phyloP scores from a whole-genome alignment of 2,888 invertebrate genomes.

The Eilema griseolum region DNA sequence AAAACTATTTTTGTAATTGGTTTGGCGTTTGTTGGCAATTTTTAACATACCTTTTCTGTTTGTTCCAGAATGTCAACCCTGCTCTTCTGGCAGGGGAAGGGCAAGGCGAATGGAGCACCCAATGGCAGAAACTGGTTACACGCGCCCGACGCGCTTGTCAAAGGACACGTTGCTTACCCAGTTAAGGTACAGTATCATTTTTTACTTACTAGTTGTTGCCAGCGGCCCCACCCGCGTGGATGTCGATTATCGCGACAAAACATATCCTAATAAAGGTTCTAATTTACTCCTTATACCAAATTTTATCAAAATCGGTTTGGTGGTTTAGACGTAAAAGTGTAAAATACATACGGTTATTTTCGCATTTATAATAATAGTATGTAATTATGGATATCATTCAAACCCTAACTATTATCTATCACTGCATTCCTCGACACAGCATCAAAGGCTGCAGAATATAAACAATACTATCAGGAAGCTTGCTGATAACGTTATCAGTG shows the following conservation, averaged over 20 bases:
- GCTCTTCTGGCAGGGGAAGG: conserved; percentile 89
- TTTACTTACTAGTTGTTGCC: no score
- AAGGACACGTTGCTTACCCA: conserved; percentile 98
- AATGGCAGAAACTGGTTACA: conserved; percentile 93
- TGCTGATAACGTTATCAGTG: conserved; percentile 23
- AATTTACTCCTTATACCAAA: no score
- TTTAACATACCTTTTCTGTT: conserved; percentile 27
- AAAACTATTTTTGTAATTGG: no score
- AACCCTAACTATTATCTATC: neutral
- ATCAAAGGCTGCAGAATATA: conserved; percentile 7
- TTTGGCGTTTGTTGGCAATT: neutral
- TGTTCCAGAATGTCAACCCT: conserved; percentile 88
- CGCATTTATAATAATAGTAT: no score
- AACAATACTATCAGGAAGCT: conserved; percentile 23
- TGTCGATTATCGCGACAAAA: no score
- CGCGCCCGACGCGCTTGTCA: conserved; percentile 96
- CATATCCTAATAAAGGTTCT: no score
- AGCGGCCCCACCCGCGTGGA: no score
- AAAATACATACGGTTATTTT: no score
- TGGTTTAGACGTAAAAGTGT: no score
- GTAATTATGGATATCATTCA: neutral
- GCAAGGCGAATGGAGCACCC: conserved; percentile 80
- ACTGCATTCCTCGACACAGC: neutral
- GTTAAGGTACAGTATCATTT: conserved; percentile 91
- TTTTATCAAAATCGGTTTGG: no score